Conservation (phyloP, 2,888 invertebrate species). For the Neoaliturus tenellus region DNA sequence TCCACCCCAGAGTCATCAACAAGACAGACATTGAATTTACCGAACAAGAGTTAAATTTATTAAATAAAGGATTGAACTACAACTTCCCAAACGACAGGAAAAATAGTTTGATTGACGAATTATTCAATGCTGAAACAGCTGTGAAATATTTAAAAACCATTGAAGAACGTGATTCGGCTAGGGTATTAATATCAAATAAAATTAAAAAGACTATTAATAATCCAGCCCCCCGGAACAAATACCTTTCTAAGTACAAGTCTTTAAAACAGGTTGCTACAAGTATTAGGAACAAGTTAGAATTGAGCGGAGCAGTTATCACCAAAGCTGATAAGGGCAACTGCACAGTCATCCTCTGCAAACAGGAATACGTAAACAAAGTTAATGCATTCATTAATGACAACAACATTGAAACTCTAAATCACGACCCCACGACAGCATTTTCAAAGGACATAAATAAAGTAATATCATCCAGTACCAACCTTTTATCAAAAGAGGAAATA, state of each 20-base stretch:
- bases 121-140: background rate
- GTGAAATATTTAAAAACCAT: background rate
- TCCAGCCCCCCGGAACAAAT: background rate
- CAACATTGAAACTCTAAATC: background rate
- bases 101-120: background rate
- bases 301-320: background rate
- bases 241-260: background rate
- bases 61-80: slow-evolving; percentile 18
- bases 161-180: background rate
- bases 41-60: background rate
- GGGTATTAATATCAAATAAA: background rate
- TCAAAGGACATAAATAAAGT: background rate
- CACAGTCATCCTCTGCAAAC: background rate
- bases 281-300: background rate
- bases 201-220: background rate
- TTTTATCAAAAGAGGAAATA: background rate
- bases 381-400: background rate
- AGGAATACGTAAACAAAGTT: slow-evolving; percentile 9
- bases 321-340: slow-evolving; percentile 20
- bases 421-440: background rate
- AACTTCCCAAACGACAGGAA: background rate
- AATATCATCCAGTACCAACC: background rate
- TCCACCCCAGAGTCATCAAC: background rate
- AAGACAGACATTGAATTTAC: background rate
- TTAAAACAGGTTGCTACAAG: background rate